Evolutionary conservation across 1,140 invertebrate genomes (phyloP), one percentile per base, ranked within the genome.

Genomic region (Bathynomus jamesi): DNA sequence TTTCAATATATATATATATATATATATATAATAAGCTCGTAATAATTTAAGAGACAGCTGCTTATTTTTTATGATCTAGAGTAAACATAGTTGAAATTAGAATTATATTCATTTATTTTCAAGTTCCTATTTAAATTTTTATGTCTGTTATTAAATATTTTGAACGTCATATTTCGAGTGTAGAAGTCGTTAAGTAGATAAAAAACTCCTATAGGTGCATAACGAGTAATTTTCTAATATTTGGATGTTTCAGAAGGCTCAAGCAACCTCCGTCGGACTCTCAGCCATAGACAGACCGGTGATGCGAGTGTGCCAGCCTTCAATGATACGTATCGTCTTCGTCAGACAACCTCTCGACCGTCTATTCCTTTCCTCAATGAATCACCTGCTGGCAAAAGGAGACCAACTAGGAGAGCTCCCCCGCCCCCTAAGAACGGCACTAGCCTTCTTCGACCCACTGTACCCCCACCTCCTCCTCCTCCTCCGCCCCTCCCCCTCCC

Each of bases 391-490:
- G 11, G 11, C 27, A 63, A 27, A 13, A 28, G 62, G 74, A 72
- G 4, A 24, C 75, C 75, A 21, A 71, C 75, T 21, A 70, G 72
- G 46, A 72, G 74, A 62, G 75, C 75, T 17, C 75, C 75, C 28
- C 69, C 69, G n/a, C 69, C 72, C 30, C 75, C 75, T 27, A 63
- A 62, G 46, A 71, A 31, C 32, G 67, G 71, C 13, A 69, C 71
- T 31, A 76, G 75, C 65, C 75, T 72, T 29, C 63, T 69, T 21
- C 67, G 75, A 21, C 75, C 75, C 11, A 76, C 30, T 30, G 75
- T 73, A 2, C 75, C 75, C 10, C 75, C 75, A 8, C 75, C 75
- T 31, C 75, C 75, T 17, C 75, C 75, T 25, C 75, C 75, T 24
- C 69, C 72, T n/a, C n/a, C n/a, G 28, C 46, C 66, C 40, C 40